Base-by-base conservation (phyloP, 30 jellyfish, hydroid and myxozoan genomes). In the Turritopsis rubra region DNA sequence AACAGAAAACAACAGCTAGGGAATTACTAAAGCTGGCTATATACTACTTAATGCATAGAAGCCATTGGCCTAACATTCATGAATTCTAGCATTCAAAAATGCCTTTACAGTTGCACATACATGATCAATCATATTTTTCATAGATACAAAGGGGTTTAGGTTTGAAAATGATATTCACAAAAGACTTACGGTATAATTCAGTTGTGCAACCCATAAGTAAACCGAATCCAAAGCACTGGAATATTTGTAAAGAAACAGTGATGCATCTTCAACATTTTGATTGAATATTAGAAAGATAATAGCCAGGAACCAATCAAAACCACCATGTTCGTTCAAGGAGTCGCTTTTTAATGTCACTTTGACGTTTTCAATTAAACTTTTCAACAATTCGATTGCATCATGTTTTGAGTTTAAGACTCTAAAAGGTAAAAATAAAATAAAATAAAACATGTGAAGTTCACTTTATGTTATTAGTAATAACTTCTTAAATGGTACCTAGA, bases 271-370 rank as follows among this genome's bases (percentile, higher is more conserved):
- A 1, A 66, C 71, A 28, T 87, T 83, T 21, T 95, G 95, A 52
- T 83, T 83, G 84, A 87, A 82, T 29, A 91, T 52, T 26, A 91
- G 81, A 71, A 66, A 91, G 0, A 91, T 70, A 18, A 89, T 77
- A 78, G 89, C 73, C 28, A 83, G 65, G 73, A 87, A 87, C 98
- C 98, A 91, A 66, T 91, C 98, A 83, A 91, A 91, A 4, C 96
- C 97, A 26, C 79, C 75, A 53, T 80, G 82, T 41, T 41, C 60
- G 8, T 68, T 68, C 9, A 68, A 19, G 8, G 4, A 16, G 28
- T 23, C 28, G 17, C 31, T n/a, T 68, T 23, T 9, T 1, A 9
- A n/a, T 23, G 28, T 27, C 31, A 19, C 28, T 16, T 22, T 9
- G 7, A 0, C 28, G 30, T 68, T 27, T 68, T 68, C 1, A 66